phyloP scores from a whole-genome alignment of 2,113 vertebrate species.

The Athene cunicularia region DNA sequence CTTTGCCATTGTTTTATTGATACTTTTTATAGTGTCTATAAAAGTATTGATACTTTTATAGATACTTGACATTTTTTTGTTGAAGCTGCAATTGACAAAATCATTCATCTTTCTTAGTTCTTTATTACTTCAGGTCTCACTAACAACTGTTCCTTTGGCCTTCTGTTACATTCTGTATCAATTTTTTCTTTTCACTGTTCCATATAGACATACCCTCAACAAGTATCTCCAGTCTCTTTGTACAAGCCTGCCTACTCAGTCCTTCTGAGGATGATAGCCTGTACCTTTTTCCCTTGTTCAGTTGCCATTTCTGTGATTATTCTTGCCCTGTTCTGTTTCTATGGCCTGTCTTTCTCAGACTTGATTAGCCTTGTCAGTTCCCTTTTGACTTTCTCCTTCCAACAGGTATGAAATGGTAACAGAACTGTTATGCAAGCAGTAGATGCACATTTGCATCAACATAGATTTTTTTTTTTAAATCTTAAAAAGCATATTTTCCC shows the following conservation, averaged over 20 bases:
- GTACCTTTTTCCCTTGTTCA: background rate
- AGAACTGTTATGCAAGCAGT: background rate
- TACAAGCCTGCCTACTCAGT: background rate
- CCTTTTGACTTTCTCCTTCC: conserved; percentile 8
- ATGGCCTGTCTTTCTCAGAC: background rate
- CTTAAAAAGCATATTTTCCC: background rate
- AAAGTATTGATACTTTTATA: background rate
- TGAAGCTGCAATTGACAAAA: background rate
- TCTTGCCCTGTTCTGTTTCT: background rate
- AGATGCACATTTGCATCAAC: background rate
- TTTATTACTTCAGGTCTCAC: background rate
- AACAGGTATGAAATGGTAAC: background rate
- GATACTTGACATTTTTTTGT: background rate
- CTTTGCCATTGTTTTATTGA: background rate
- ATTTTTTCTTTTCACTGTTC: background rate
- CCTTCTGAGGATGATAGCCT: background rate
- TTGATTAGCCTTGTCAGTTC: background rate
- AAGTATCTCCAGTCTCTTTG: background rate
- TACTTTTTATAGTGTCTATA: too few species aligned
- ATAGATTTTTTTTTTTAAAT: background rate
- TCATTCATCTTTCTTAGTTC: background rate
- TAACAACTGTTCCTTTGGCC: background rate
- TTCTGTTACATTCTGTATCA: background rate
- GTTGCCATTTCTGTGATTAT: background rate
- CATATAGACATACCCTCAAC: background rate